Evolutionary conservation across 1,140 invertebrate species (phyloP).

Genomic region (Aradophagus sp.): DNA sequence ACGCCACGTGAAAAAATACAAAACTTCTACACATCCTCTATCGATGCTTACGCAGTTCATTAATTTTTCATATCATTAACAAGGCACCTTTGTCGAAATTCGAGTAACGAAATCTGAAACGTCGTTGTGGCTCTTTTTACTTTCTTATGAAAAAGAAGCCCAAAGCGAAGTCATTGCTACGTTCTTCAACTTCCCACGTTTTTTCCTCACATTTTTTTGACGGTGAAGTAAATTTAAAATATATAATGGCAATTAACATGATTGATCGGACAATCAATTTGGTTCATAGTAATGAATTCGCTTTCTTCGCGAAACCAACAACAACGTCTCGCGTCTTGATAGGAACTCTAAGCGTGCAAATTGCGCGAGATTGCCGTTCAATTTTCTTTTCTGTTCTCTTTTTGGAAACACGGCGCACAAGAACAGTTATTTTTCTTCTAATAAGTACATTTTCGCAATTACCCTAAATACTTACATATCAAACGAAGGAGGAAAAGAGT

Average conservation of each 20-base stretch:
- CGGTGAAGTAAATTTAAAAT: no score
- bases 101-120: slow-evolving; percentile 21
- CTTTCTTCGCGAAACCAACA: not conserved
- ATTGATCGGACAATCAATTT: no score
- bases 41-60: slow-evolving; percentile 24
- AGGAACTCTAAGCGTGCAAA: slow-evolving; percentile 52
- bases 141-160: no score
- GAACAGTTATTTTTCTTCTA: no score
- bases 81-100: slow-evolving; percentile 46
- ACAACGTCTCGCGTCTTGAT: slow-evolving; percentile 15
- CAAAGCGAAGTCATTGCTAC: no score
- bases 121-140: no score
- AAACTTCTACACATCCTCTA: slow-evolving; percentile 23
- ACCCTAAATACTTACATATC: slow-evolving; percentile 32
- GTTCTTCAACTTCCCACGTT: no score
- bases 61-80: slow-evolving; percentile 32
- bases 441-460: slow-evolving; percentile 43
- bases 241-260: no score
- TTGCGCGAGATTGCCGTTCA: slow-evolving; percentile 37
- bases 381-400: slow-evolving; percentile 17
- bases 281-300: no score
- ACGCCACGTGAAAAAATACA: slow-evolving; percentile 46
- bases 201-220: slow-evolving; percentile 1
- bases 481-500: slow-evolving; percentile 9
- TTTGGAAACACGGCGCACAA: slow-evolving; percentile 37